Percentiles rank a stretch among this genome's conserved stretches.
Conservation (phyloP, 2,113 vertebrate species). For the Oreocharis arfaki region DNA sequence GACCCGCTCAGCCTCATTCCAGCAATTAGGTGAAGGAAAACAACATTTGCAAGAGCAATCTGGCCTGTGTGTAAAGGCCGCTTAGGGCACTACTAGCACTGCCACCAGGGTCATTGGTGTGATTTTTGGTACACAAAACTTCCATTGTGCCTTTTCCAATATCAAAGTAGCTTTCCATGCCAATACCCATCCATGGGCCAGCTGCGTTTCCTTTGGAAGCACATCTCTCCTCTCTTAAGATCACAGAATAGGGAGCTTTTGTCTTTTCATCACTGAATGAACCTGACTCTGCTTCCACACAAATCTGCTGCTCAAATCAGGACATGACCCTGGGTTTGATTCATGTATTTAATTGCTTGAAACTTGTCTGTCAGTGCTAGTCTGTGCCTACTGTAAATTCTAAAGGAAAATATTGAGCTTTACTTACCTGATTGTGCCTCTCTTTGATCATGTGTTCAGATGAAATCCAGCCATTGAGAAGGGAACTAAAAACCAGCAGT, state of each 20-base stretch:
- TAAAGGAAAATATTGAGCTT: not conserved
- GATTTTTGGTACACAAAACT: not conserved
- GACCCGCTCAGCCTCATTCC: not conserved
- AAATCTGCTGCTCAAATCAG: not conserved
- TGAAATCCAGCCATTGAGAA: not conserved
- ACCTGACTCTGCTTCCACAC: not conserved
- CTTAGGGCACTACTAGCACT: not conserved
- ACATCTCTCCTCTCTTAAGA: not conserved
- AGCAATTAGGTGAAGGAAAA: not conserved
- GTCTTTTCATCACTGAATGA: not conserved
- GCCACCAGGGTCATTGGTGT: not conserved
- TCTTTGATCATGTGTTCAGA: not conserved
- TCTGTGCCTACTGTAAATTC: not conserved
- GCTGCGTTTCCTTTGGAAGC: not conserved
- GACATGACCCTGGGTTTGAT: not conserved
- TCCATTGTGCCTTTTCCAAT: accelerated
- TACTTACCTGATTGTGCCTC: not conserved
- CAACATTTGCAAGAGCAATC: not conserved
- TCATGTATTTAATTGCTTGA: not conserved
- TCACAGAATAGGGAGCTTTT: not conserved
- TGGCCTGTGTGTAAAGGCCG: not conserved
- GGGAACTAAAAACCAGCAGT: not conserved
- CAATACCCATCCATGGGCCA: not conserved
- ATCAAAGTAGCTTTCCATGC: not conserved
- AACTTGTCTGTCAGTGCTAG: not conserved